A percentile compares a stretch with the other conserved stretches of the same genome.
These are phyloP conservation scores for Peromyscus melanophrys DNA, from an alignment of 2,797 vertebrate species.

Conservation along the genomic window DNA sequence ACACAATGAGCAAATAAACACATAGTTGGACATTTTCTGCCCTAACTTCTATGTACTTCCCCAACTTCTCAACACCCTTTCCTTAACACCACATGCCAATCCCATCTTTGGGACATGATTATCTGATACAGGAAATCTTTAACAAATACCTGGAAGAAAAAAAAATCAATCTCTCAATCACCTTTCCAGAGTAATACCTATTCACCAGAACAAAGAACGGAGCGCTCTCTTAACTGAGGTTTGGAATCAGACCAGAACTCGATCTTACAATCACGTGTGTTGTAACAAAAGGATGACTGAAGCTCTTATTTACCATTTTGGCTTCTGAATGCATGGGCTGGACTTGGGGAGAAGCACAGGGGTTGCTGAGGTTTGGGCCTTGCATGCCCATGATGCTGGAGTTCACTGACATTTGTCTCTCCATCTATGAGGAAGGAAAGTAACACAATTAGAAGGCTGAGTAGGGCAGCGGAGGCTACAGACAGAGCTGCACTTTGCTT, in stretches of 20 bases:
- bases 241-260: slow-evolving; percentile 68
- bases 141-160: slow-evolving; percentile 53
- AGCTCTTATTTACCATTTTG: slow-evolving; percentile 94
- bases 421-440: slow-evolving; percentile 92
- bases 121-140: background rate
- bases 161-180: slow-evolving; percentile 9
- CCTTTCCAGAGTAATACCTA: slow-evolving; percentile 69
- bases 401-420: slow-evolving; percentile 99
- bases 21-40: background rate
- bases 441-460: slow-evolving; percentile 81
- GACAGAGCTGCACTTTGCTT: slow-evolving; percentile 55
- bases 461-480: slow-evolving; percentile 65
- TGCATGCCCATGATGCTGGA: slow-evolving; percentile 99
- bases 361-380: slow-evolving; percentile 95
- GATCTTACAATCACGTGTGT: slow-evolving; percentile 50
- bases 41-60: background rate
- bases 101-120: background rate
- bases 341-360: slow-evolving; percentile 97
- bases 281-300: slow-evolving; percentile 7
- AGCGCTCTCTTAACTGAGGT: slow-evolving; percentile 65
- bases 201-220: slow-evolving; percentile 73
- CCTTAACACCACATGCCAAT: background rate
- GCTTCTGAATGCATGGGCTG: slow-evolving; percentile 99
- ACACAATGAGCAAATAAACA: background rate
- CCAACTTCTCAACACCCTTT: background rate